Percentiles rank a stretch among this genome's conserved stretches.
phyloP scores from a whole-genome alignment of 2,888 invertebrate species.

The Drosophila subquinaria region DNA sequence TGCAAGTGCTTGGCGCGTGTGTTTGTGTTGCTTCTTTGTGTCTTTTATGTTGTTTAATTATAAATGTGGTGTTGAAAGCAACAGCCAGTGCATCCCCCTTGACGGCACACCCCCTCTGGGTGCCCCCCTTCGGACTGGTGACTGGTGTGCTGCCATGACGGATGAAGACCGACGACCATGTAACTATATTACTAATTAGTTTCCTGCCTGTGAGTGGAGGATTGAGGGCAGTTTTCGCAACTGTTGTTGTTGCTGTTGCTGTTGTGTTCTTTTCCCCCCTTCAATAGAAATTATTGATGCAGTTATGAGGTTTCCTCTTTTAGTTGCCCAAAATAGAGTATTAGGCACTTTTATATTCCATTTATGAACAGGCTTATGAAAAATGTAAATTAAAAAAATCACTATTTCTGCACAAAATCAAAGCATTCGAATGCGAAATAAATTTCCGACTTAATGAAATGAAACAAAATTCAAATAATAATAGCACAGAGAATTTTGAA shows the following conservation, averaged over 20 bases:
- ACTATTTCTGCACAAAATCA: slow-evolving; percentile 6
- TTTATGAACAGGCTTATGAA: not conserved
- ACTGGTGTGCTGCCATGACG: slow-evolving; percentile 58
- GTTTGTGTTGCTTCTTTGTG: slow-evolving; percentile 69
- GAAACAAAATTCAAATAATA: not conserved
- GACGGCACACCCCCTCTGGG: not conserved
- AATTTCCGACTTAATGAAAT: not conserved
- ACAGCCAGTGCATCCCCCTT: slow-evolving; percentile 32
- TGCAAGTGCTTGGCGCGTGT: slow-evolving; percentile 37
- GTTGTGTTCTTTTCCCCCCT: slow-evolving; percentile 27
- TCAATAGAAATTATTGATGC: slow-evolving; percentile 77
- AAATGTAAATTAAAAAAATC: not conserved
- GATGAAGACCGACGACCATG: slow-evolving; percentile 77
- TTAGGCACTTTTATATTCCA: not conserved
- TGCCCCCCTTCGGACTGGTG: slow-evolving; percentile 5
- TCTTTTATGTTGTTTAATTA: slow-evolving; percentile 83
- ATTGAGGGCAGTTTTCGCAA: slow-evolving; percentile 1
- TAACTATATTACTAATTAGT: slow-evolving; percentile 72
- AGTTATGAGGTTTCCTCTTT: slow-evolving; percentile 55
- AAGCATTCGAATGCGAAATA: not conserved
- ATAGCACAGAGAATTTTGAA: not conserved
- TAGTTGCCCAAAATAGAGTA: slow-evolving; percentile 16
- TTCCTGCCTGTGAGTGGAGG: slow-evolving; percentile 46
- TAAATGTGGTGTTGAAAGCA: slow-evolving; percentile 78
- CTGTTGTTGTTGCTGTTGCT: slow-evolving; percentile 14